These are phyloP conservation scores for Heliocidaris tuberculata DNA, from an alignment of 35 echinoderm and acorn worm species.

Conservation along the genomic window DNA sequence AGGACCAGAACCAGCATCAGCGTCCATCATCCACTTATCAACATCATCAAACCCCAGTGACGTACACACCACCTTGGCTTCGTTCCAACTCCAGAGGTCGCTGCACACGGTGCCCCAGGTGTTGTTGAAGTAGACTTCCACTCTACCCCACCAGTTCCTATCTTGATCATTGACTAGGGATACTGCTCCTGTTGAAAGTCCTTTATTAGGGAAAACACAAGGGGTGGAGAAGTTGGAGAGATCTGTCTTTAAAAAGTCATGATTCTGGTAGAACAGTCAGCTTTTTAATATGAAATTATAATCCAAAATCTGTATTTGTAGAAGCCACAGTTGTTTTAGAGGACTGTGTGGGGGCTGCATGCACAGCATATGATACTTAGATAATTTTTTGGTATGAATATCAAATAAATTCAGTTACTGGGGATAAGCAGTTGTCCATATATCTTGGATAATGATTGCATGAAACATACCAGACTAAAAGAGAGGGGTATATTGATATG, in stretches of 20 bases:
- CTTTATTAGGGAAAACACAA: not conserved
- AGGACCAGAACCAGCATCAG: not conserved
- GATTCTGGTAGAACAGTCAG: no score
- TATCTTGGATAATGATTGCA: no score
- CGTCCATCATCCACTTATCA: not conserved
- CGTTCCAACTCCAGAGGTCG: not conserved
- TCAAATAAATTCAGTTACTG: no score
- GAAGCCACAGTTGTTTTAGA: no score
- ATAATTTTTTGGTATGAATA: no score
- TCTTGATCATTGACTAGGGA: not conserved
- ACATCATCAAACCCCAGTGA: constrained; percentile 13
- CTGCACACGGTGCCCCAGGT: constrained; percentile 26
- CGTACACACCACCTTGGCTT: constrained; percentile 24
- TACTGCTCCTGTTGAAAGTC: not conserved
- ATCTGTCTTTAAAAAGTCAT: not conserved
- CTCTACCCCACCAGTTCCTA: not conserved
- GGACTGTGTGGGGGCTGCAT: no score
- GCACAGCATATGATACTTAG: no score
- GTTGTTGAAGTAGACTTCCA: not conserved
- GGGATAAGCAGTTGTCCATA: no score
- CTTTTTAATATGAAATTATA: no score
- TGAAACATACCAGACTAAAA: no score
- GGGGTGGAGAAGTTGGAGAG: not conserved
- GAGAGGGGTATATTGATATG: no score
- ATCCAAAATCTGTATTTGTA: no score